Evolutionary conservation across 2,113 vertebrate species (phyloP).

Genomic region (Corvus moneduloides): DNA sequence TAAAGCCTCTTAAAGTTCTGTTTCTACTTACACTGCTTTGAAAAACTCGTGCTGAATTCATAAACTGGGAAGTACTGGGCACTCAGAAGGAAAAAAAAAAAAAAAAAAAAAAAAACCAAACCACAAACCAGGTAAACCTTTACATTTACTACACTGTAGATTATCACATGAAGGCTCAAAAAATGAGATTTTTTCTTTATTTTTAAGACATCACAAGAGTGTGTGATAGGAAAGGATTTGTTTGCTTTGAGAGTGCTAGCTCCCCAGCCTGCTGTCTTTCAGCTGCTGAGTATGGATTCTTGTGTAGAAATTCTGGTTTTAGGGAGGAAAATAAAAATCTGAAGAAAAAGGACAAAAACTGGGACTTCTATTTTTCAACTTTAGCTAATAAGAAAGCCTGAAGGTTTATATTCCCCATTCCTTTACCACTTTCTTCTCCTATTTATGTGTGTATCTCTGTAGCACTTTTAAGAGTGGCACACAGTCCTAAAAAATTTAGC

Average conservation of each 20-base stretch:
- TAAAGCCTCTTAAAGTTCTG: neutral
- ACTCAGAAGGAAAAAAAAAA: neutral
- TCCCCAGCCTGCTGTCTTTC: neutral
- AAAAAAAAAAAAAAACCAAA: neutral
- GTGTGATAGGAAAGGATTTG: neutral
- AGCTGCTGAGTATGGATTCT: neutral
- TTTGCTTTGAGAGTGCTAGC: neutral
- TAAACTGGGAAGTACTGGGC: neutral
- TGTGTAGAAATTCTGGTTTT: neutral
- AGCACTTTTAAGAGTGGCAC: neutral
- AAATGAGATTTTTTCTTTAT: neutral
- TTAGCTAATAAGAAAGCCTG: neutral
- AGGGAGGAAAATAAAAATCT: neutral
- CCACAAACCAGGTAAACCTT: neutral
- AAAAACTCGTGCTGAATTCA: neutral
- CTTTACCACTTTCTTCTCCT: neutral
- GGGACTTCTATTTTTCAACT: fast-evolving
- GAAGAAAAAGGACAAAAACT: neutral
- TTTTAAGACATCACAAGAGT: neutral
- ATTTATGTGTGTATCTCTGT: neutral
- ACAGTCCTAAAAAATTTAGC: neutral
- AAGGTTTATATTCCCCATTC: neutral
- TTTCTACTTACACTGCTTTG: neutral
- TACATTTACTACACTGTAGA: neutral
- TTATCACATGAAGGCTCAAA: neutral